phyloP scores from a whole-genome alignment of 2,888 invertebrate genomes.

The Patella caerulea region DNA sequence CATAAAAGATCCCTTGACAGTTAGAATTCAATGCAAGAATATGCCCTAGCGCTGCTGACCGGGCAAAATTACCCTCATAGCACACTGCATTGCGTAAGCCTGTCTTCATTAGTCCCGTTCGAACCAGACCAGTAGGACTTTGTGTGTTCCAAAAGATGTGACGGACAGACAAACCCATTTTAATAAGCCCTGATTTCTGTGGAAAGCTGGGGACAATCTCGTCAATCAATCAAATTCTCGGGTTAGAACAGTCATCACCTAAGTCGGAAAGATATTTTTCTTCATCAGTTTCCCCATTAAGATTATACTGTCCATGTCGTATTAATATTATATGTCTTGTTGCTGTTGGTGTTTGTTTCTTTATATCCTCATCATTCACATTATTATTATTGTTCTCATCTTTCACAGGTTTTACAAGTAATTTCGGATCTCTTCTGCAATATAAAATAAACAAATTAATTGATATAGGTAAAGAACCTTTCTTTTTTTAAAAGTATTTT shows the following conservation, averaged over 20 bases:
- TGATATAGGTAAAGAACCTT: background rate
- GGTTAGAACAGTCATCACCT: slow-evolving; percentile 74
- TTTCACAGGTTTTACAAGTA: slow-evolving; percentile 78
- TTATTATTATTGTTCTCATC: slow-evolving; percentile 39
- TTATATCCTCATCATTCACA: slow-evolving; percentile 51
- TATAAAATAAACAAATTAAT: slow-evolving; percentile 20
- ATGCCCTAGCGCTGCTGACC: too few species aligned
- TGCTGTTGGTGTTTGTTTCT: slow-evolving; percentile 75
- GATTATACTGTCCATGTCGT: slow-evolving; percentile 94
- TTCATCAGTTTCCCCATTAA: slow-evolving; percentile 80
- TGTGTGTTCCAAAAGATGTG: too few species aligned
- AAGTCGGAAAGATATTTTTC: slow-evolving; percentile 85
- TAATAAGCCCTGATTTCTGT: too few species aligned
- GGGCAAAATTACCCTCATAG: too few species aligned
- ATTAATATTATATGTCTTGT: slow-evolving; percentile 89
- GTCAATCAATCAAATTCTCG: too few species aligned
- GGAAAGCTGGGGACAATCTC: too few species aligned
- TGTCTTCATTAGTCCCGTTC: too few species aligned
- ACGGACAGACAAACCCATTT: too few species aligned
- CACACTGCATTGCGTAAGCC: too few species aligned
- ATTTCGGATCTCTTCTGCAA: slow-evolving; percentile 82
- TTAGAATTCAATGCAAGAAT: too few species aligned
- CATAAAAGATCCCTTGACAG: too few species aligned
- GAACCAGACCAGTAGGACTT: too few species aligned
- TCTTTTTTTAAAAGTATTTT: background rate